phyloP scores from a whole-genome alignment of 2,888 invertebrate genomes.

The Rosalia funebris region DNA sequence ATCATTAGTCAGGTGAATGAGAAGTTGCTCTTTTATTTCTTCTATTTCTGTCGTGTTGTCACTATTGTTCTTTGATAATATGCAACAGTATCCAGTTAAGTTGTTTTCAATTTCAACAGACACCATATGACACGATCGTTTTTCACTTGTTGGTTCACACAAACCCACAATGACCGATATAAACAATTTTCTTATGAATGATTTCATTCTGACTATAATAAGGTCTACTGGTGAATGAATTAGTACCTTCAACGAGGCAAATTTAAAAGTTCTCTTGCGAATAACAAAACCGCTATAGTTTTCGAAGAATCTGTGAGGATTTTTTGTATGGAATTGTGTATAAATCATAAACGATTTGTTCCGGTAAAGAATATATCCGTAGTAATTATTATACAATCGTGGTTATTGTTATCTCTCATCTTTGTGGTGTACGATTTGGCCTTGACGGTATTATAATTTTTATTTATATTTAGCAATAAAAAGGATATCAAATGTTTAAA shows the following conservation, averaged over 20 bases:
- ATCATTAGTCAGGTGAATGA: background rate
- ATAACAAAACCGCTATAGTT: background rate
- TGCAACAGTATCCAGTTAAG: conserved; percentile 17
- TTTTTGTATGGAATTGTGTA: conserved; percentile 13
- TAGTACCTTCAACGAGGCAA: background rate
- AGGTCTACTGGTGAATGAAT: conserved; percentile 1
- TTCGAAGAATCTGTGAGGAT: conserved; percentile 13
- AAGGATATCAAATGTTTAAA: too few species aligned
- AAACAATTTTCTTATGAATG: background rate
- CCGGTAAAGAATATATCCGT: conserved; percentile 10
- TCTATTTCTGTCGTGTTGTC: background rate
- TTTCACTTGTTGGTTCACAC: background rate
- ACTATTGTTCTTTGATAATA: conserved; percentile 5
- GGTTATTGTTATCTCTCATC: conserved; percentile 11
- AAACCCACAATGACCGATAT: background rate
- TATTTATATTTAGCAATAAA: too few species aligned
- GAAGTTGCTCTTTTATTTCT: conserved; percentile 10
- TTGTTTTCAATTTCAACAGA: conserved; percentile 5
- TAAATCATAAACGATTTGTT: conserved; percentile 18
- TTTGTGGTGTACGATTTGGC: conserved; percentile 8
- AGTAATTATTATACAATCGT: conserved; percentile 14
- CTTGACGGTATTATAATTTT: conserved; percentile 4
- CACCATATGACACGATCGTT: conserved; percentile 10
- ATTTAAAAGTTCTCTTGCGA: conserved; percentile 12
- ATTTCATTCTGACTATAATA: background rate